phyloP scores from a whole-genome alignment of 2,797 vertebrate species.

The Euthynnus affinis region DNA sequence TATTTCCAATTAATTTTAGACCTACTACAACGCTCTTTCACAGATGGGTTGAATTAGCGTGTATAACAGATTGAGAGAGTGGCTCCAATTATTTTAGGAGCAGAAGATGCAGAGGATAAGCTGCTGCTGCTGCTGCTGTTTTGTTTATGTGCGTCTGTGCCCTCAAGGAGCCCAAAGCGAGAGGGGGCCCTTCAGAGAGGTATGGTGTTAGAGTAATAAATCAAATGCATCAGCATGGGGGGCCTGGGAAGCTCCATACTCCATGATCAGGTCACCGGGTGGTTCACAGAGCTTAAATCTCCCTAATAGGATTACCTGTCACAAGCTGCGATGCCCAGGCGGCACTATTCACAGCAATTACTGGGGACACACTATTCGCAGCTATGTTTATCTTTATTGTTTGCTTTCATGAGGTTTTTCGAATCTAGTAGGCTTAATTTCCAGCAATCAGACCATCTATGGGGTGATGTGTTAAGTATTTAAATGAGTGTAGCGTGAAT shows the following conservation, averaged over 20 bases:
- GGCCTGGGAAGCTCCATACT: constrained; percentile 38
- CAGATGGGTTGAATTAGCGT: constrained; percentile 31
- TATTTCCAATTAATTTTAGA: constrained; percentile 17
- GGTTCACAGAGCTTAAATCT: constrained; percentile 74
- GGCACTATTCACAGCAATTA: constrained; percentile 44
- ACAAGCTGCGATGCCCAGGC: constrained; percentile 69
- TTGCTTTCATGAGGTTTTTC: constrained; percentile 21
- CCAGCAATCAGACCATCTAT: constrained; percentile 45
- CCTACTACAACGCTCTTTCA: neutral
- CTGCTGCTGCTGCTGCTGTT: neutral
- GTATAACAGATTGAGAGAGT: neutral
- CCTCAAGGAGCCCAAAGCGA: constrained; percentile 6
- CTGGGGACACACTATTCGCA: constrained; percentile 3
- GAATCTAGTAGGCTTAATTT: constrained; percentile 17
- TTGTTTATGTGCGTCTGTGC: neutral
- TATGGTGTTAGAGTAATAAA: constrained; percentile 45
- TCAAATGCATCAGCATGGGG: constrained; percentile 40
- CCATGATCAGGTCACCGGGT: constrained; percentile 60
- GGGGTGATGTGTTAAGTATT: constrained; percentile 53
- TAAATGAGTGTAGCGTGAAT: constrained; percentile 27
- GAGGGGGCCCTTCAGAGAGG: constrained; percentile 4
- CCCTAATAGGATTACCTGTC: constrained; percentile 81
- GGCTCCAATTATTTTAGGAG: constrained; percentile 14
- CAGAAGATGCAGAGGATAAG: constrained; percentile 19
- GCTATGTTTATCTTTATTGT: constrained; percentile 33